Conservation (phyloP, 2,888 invertebrate species). For the Malthinus seriepunctatus region DNA sequence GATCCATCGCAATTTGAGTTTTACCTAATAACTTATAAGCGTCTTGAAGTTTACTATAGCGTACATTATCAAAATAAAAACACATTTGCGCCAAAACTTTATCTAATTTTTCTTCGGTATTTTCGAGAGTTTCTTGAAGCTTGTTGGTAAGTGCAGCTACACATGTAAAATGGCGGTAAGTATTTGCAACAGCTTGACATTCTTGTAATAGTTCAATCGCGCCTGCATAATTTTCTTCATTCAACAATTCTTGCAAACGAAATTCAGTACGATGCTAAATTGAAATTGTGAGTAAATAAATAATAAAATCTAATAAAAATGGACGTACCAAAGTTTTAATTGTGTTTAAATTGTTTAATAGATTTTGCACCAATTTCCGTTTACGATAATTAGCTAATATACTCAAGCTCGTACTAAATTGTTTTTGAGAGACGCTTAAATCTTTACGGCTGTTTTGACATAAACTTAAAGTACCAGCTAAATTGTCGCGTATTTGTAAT, state of each 20-base stretch:
- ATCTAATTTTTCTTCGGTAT: conserved; percentile 91
- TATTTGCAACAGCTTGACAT: conserved; percentile 83
- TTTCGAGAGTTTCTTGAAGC: conserved; percentile 86
- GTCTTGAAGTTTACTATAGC: conserved; percentile 81
- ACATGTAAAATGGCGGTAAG: conserved; percentile 87
- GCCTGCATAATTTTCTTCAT: conserved; percentile 83
- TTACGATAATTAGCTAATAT: conserved; percentile 92
- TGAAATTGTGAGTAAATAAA: background rate
- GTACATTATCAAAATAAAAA: conserved; percentile 74
- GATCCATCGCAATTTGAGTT: conserved; percentile 84
- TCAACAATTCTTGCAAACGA: conserved; percentile 78
- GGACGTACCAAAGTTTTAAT: conserved; percentile 75
- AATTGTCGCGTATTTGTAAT: conserved; percentile 69
- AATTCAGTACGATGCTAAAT: conserved; percentile 79
- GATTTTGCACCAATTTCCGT: conserved; percentile 77
- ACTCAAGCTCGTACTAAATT: conserved; percentile 84
- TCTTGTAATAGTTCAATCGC: conserved; percentile 89
- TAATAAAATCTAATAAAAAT: background rate
- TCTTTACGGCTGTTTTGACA: conserved; percentile 75
- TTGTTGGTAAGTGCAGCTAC: conserved; percentile 85
- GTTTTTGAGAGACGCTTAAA: conserved; percentile 75
- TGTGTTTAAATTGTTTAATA: conserved; percentile 77
- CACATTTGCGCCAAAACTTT: conserved; percentile 77
- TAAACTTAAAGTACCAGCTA: conserved; percentile 69
- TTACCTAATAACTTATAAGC: conserved; percentile 91